Base-by-base conservation (phyloP, 2,797 vertebrate species). In the Lutjanus campechanus region DNA sequence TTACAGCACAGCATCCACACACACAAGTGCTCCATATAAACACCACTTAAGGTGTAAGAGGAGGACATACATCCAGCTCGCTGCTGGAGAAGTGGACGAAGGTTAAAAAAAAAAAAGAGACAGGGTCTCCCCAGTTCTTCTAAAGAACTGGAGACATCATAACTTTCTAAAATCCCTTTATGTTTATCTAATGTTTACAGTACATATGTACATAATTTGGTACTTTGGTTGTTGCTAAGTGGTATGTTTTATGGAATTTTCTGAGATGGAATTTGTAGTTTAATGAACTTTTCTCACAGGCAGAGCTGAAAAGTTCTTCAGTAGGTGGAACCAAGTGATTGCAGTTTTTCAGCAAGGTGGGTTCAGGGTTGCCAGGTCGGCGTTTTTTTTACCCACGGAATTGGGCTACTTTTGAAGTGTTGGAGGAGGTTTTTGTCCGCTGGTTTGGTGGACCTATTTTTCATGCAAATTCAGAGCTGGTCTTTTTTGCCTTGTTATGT, bases 11-110 rank as follows among this genome's bases (percentile, higher is more conserved):
- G 55, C 25, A 17, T 75, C 47, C 43, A 67, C 76, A 76, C 76
- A 76, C 41, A 76, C 59, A 77, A 88, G 83, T 73, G 67, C 16
- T 76, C 13, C 49, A 73, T 53, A 47, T 84, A 90, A 91, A 85
- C 79, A 80, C 1, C 71, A 75, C 79, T 92, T 85, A 10, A 47
- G 72, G 40, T 63, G 51, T 46, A 79, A 86, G 86, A 87, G 80
- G 36, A 65, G 36, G 5, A 16, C 74, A 85, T 84, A 72, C 69
- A 64, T 87, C 76, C 44, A 53, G 51, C 40, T 73, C 8, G 4
- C 60, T 70, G 59, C 2, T 56, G 11, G 25, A 46, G 11, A 53
- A 59, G 46, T 1, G 53, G 25, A 44, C 56, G 4, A 36, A 36
- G 40, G 62, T 47, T n/a, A n/a, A 54, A 56, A 70, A 25, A 49